Evolutionary conservation across 2,113 vertebrate genomes (phyloP).

Genomic region (Triplophysa siluroides): DNA sequence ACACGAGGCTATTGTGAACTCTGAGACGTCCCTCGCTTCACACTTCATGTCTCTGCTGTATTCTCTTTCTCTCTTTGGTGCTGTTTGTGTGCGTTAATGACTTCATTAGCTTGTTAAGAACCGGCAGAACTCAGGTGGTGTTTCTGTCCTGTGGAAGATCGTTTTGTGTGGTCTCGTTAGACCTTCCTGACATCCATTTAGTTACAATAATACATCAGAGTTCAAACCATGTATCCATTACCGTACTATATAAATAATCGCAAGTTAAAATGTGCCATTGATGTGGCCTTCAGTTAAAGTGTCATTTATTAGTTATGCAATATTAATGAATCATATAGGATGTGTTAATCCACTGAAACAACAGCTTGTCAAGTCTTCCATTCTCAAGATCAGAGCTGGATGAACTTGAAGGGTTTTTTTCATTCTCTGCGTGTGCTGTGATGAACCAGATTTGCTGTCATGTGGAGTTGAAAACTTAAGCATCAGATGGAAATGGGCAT

Average conservation of each 20-base stretch:
- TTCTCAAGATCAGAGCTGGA: no score
- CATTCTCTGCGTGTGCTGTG: neutral
- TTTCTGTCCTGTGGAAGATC: constrained; percentile 24
- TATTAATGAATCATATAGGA: no score
- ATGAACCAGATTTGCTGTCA: neutral
- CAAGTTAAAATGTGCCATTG: no score
- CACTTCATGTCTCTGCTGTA: constrained; percentile 13
- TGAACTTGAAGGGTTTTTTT: no score
- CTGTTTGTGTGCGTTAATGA: constrained; percentile 42
- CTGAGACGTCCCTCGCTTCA: neutral
- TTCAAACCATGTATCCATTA: no score
- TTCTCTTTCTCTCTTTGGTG: neutral
- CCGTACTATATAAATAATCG: no score
- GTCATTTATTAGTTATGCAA: no score
- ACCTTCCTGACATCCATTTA: neutral
- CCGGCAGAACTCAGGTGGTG: constrained; percentile 31
- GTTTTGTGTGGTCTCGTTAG: neutral
- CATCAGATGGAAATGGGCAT: neutral
- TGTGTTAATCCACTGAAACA: no score
- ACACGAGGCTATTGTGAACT: constrained; percentile 45
- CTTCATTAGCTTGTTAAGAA: constrained; percentile 50
- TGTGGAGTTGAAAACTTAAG: neutral
- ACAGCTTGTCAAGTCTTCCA: no score
- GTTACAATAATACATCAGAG: neutral
- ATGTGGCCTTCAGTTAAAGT: no score